Evolutionary conservation across 2,888 invertebrate species (phyloP), one percentile per base, ranked within the genome.

Genomic region (Ypsolopha scabrella): DNA sequence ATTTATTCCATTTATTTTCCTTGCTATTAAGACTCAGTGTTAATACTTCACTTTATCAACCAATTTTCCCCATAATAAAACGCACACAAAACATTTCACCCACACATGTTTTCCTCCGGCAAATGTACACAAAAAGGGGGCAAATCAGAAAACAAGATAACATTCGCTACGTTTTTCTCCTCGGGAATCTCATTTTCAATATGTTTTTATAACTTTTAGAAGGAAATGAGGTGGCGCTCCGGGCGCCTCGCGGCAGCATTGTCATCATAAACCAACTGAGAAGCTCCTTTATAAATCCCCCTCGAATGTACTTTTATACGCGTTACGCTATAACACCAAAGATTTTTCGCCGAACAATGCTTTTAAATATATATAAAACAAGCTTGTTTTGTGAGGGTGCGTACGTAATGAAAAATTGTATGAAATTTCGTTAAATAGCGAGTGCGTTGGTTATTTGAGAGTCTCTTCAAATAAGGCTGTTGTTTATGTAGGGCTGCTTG

Each of bases 141-240:
- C 75, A 76, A 83, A 81, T 82, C 77, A 77, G 81, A 71, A 81
- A 80, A 86, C 81, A 80, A 83, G 85, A 85, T 83, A 83, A 80
- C 80, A 80, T 75, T 82, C 70, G 72, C 72, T 72, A 71, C 77
- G 80, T 43, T 50, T 75, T 78, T 71, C 72, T 69, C 67, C 64
- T 72, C 70, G 76, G 69, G 81, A 78, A 85, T 85, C 85, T 85
- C 81, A 82, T 86, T 85, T 86, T 85, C 86, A 86, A 86, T 86
- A 86, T 85, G 86, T 85, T 85, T 86, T 86, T 85, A 86, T 86
- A 85, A 85, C 85, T 85, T 83, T 82, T 76, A 67, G 78, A 72
- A 80, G 86, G 85, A 86, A 85, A 86, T 86, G 82, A 85, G 85
- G 81, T 79, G 82, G 73, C 69, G 80, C 78, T 75, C 71, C 68